Percentiles rank a stretch among this genome's conserved stretches.
Conservation (phyloP, 2,888 invertebrate species). For the Atethmia centrago region DNA sequence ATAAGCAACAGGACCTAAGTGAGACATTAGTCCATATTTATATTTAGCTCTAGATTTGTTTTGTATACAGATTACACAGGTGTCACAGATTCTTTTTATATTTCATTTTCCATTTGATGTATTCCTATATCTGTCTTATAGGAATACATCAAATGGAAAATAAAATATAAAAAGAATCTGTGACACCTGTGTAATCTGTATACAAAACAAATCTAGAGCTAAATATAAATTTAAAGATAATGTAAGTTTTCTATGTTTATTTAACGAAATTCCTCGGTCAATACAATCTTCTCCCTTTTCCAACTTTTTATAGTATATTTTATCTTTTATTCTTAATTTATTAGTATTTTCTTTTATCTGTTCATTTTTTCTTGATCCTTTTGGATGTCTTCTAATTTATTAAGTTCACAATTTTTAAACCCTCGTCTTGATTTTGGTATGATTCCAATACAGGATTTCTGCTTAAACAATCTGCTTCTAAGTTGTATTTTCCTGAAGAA, state of each 20-base stretch:
- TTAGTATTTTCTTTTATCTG: not conserved
- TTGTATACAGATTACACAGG: no score
- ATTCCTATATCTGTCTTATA: no score
- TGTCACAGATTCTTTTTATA: no score
- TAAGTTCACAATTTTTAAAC: not conserved
- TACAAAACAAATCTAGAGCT: no score
- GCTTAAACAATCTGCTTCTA: slow-evolving; percentile 6
- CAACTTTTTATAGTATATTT: not conserved
- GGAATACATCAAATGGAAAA: no score
- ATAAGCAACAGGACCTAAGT: not conserved
- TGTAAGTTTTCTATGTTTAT: not conserved
- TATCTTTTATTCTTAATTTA: not conserved
- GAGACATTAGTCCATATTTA: not conserved
- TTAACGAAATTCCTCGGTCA: not conserved
- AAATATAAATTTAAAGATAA: not conserved
- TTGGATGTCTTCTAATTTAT: not conserved
- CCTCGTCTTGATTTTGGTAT: not conserved
- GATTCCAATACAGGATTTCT: slow-evolving; percentile 10
- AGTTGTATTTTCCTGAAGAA: not conserved
- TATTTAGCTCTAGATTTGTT: not conserved
- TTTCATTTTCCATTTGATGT: no score
- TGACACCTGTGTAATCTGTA: no score
- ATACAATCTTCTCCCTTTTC: not conserved
- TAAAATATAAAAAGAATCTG: no score
- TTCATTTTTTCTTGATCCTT: not conserved